Percentiles rank a stretch among this genome's conserved stretches.
Evolutionary conservation across 2,888 invertebrate genomes (phyloP).

Genomic region (Rotaria socialis): DNA sequence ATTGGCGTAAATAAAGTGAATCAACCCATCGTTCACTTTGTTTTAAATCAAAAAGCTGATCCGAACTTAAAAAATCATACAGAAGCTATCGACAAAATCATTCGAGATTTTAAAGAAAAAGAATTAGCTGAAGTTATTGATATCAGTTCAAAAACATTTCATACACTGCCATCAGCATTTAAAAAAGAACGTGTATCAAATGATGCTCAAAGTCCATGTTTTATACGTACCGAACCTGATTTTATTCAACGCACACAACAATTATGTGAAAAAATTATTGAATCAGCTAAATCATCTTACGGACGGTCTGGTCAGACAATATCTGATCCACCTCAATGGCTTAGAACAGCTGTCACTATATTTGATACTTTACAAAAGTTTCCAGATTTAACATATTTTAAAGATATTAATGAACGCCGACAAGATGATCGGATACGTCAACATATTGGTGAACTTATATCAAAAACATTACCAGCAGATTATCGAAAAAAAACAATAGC

Average conservation of each 20-base stretch:
- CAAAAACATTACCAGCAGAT: background rate
- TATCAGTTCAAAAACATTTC: background rate
- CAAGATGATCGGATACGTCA: background rate
- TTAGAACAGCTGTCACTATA: background rate
- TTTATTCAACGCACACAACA: background rate
- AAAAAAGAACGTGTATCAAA: background rate
- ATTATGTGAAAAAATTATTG: background rate
- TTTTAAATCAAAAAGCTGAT: slow-evolving; percentile 41
- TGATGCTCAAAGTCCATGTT: background rate
- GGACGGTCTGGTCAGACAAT: background rate
- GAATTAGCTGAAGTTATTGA: background rate
- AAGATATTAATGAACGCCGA: background rate
- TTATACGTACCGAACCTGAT: background rate
- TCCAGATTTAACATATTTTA: background rate
- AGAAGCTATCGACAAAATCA: background rate
- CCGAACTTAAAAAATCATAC: background rate
- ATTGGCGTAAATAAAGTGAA: background rate
- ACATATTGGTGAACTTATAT: background rate
- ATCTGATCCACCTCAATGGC: background rate
- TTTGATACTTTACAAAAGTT: background rate
- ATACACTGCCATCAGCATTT: background rate
- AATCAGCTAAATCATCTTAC: background rate
- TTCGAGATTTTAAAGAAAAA: background rate
- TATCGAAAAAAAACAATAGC: too few species aligned
- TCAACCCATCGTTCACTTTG: slow-evolving; percentile 32